Evolutionary conservation across 2,797 vertebrate species (phyloP).

Genomic region (Sebastes matsubarae): DNA sequence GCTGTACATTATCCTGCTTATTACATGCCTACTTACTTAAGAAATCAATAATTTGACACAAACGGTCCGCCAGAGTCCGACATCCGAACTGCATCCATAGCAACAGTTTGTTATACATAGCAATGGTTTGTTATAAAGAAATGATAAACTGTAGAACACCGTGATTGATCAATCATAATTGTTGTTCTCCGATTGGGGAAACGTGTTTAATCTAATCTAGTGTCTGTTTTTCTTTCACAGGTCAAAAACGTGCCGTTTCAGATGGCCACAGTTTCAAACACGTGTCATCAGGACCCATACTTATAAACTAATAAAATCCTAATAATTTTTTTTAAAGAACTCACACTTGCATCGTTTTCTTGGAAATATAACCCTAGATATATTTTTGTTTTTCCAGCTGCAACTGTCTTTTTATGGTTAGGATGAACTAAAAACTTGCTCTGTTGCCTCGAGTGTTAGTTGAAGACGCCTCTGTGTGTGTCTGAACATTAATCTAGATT

Average conservation of each 20-base stretch:
- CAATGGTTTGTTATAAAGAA: too few species aligned
- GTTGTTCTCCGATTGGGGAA: not conserved
- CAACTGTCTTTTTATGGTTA: not conserved
- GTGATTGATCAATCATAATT: too few species aligned
- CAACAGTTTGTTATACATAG: too few species aligned
- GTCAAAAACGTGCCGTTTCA: conserved; percentile 37
- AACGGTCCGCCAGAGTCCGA: too few species aligned
- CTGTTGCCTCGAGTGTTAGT: not conserved
- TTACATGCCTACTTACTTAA: too few species aligned
- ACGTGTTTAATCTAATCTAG: too few species aligned
- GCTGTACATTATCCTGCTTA: too few species aligned
- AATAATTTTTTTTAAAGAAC: conserved; percentile 26
- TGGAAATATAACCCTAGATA: not conserved
- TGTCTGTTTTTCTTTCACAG: conserved; percentile 48
- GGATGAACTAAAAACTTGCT: not conserved
- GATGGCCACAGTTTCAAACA: not conserved
- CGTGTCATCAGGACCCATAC: conserved; percentile 76
- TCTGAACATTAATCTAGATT: not conserved
- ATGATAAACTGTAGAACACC: too few species aligned
- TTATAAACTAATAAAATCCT: not conserved
- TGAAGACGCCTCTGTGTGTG: not conserved
- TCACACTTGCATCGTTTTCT: not conserved
- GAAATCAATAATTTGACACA: too few species aligned
- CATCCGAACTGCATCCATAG: too few species aligned
- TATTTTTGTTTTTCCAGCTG: not conserved